Conservation (phyloP, 92 coral and sea anemone species). For the Parazoanthus darwini region DNA sequence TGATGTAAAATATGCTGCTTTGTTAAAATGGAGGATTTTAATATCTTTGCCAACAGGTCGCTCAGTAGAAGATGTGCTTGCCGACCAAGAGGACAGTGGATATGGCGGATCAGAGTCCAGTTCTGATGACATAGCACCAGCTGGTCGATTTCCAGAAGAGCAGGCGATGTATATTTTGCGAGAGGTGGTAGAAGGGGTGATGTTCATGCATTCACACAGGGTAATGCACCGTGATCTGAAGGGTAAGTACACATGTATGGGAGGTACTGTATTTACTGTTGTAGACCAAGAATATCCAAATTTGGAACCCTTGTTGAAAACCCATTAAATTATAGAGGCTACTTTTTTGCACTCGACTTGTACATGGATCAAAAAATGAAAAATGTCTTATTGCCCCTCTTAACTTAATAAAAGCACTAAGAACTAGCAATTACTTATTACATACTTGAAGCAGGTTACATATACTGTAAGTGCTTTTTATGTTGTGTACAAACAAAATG, state of each 20-base stretch:
- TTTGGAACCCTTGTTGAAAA: no score
- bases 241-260: slow-evolving; percentile 59
- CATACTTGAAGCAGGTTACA: no score
- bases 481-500: no score
- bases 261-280: background rate
- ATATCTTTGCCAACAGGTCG: slow-evolving; percentile 59
- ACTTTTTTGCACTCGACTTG: background rate
- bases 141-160: slow-evolving; percentile 48
- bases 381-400: no score
- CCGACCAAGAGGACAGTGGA: slow-evolving; percentile 20
- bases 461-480: no score
- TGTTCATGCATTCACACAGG: slow-evolving; percentile 55
- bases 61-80: slow-evolving; percentile 60
- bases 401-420: no score
- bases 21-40: background rate
- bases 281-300: no score
- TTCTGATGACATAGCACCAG: background rate
- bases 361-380: no score
- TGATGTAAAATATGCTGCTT: no score
- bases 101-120: slow-evolving; percentile 25
- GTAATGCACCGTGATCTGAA: slow-evolving; percentile 79
- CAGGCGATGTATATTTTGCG: slow-evolving; percentile 47
- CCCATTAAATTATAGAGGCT: no score
- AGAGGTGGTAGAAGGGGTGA: slow-evolving; percentile 60
- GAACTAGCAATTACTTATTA: no score